Evolutionary conservation across 1,140 invertebrate genomes (phyloP), one percentile per base, ranked within the genome.

Genomic region (Trichonephila clavata): DNA sequence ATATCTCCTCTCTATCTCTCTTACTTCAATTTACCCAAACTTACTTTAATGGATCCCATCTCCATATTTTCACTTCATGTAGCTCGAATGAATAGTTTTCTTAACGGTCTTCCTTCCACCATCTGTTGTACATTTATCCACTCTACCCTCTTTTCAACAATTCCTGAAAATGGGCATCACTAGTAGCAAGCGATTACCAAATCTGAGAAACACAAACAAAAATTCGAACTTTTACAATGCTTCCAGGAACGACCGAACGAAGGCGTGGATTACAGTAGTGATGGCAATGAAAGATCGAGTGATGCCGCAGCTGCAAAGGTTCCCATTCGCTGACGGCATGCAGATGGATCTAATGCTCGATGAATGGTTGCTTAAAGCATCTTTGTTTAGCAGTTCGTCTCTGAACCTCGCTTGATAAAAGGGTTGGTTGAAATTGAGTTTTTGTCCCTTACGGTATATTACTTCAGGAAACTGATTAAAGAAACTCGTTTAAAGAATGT

Each of bases 351-450:
- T 77, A 77, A 77, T 77, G 27, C 71, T 27, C 27, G 32, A 39
- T 77, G 71, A 77, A 77, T 77, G 71, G 71, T 20, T 77, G 71
- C 71, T 77, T 39, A 77, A 77, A 77, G 71, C 27, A 39, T 77
- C 32, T 77, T 77, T 77, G 71, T 77, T 77, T 32, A 77, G 71
- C 32, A 77, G 71, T 77, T 77, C 71, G 71, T 77, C 71, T 77
- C 27, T 18, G 16, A 27, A 77, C 71, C 14, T 32, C 32, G 27
- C 27, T 77, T 77, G 71, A 77, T 77, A 27, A 77, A 77, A 77
- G 27, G 71, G 6, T 77, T 5, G 18, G 71, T 39, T 77, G 71
- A 77, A 77, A 77, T 77, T 77, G 71, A 77, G 71, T 77, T 77
- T 77, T 77, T 77, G 6, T 77, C 71, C 27, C 32, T 77, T 39